A percentile compares a stretch with the other conserved stretches of the same genome.
Conservation (phyloP, 2,888 invertebrate genomes). For the Apamea sordens region DNA sequence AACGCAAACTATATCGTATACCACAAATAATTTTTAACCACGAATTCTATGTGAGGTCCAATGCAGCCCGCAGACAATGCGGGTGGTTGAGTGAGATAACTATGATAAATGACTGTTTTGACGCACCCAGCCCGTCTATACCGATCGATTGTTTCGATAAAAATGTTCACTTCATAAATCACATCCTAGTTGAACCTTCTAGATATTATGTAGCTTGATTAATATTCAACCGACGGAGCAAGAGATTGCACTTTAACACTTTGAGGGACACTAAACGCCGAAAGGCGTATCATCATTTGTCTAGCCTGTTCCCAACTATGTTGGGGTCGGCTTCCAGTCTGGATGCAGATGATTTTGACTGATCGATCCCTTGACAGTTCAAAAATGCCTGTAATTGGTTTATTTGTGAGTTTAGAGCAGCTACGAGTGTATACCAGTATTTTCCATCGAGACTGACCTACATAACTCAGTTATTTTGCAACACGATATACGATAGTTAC, state of each 20-base stretch:
- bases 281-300: too few relatives aligned
- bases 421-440: background rate
- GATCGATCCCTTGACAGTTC: too few relatives aligned
- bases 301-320: too few relatives aligned
- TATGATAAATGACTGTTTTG: constrained; percentile 85
- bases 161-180: constrained; percentile 74
- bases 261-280: background rate
- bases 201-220: constrained; percentile 55
- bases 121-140: constrained; percentile 75
- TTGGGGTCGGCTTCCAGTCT: too few relatives aligned
- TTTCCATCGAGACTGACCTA: background rate
- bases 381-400: too few relatives aligned
- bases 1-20: background rate
- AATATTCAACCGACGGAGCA: constrained; percentile 36
- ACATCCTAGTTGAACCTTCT: constrained; percentile 42
- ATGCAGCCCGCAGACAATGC: constrained; percentile 75
- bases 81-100: constrained; percentile 82
- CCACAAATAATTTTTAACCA: constrained; percentile 46
- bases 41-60: constrained; percentile 62
- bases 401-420: too few relatives aligned
- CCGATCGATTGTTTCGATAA: constrained; percentile 83
- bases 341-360: background rate
- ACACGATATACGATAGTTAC: too few relatives aligned
- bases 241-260: constrained; percentile 23
- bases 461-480: background rate